Conservation (phyloP, 1,140 invertebrate genomes). For the Elymnias hypermnestra region DNA sequence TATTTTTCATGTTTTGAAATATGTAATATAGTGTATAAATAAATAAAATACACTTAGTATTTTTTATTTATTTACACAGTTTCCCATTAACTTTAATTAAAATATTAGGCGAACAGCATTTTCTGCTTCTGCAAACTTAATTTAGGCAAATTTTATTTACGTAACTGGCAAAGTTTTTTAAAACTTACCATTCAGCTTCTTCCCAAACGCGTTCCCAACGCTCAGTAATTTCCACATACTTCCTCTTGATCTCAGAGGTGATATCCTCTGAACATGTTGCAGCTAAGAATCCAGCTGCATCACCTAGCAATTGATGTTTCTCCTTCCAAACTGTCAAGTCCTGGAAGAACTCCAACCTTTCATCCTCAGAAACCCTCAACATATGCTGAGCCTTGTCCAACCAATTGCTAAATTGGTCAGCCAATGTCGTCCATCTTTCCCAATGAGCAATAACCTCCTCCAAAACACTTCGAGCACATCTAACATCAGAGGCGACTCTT, state of each 20-base stretch:
- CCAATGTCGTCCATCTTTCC: constrained; percentile 86
- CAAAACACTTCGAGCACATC: constrained; percentile 91
- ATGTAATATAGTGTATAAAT: neutral
- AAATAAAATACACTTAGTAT: neutral
- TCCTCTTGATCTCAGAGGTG: constrained; percentile 85
- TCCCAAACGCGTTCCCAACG: constrained; percentile 90
- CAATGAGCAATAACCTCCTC: constrained; percentile 93
- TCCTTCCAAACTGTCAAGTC: constrained; percentile 94
- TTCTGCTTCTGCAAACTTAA: too few species aligned
- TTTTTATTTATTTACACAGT: neutral
- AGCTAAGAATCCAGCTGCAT: constrained; percentile 91
- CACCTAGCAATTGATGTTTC: constrained; percentile 87
- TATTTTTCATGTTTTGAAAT: too few species aligned
- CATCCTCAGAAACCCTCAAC: constrained; percentile 86
- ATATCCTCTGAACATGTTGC: constrained; percentile 91
- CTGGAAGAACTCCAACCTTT: constrained; percentile 92
- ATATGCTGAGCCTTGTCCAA: constrained; percentile 87
- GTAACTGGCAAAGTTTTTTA: neutral
- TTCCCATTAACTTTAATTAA: too few species aligned
- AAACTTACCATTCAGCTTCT: constrained; percentile 81
- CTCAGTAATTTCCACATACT: constrained; percentile 82
- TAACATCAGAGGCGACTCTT: constrained; percentile 90
- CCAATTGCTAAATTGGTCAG: constrained; percentile 88
- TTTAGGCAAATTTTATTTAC: neutral
- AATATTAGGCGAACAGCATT: too few species aligned